Base-by-base conservation (phyloP, 1,140 invertebrate genomes). In the Ridgeia piscesae region DNA sequence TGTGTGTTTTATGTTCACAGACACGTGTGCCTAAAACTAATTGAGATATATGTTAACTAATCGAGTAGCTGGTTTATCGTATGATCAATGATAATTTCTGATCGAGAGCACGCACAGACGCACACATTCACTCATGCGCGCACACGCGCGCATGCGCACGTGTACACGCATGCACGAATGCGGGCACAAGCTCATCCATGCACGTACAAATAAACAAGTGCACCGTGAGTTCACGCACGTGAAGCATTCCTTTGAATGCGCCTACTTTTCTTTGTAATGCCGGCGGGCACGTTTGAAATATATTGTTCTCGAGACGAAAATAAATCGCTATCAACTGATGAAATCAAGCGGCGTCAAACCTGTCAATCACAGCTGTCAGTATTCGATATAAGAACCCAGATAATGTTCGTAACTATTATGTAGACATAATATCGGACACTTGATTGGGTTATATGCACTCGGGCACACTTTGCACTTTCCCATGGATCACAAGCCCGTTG, bases 291-390 rank as follows among this genome's bases (percentile, higher is more conserved):
- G 27, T 77, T 14, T 31, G 27, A 77, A 21, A 77, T 2, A 50
- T 21, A 77, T 77, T 77, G 58, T 77, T 31, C 58, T 77, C 58
- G 6, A 21, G 58, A 77, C 58, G 11, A 31, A 77, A 77, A 77
- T 77, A 77, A 77, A 77, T 77, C 58, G 58, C 58, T 77, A 77
- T 77, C 58, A 77, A 77, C 58, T 77, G 58, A 77, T 77, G 58
- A 77, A 77, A 77, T 77, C 58, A 21, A 31, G 17, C 58, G 4
- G 14, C 58, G 58, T 77, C 17, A 27, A 4, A 31, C 58, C 58
- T 77, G 58, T 77, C 58, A 77, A 77, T 77, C 58, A 77, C 58
- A 77, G 58, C 27, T 77, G 58, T 77, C 58, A 77, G 11, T 77
- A 77, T 77, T 77, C 58, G 58, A 77, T 77, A 77, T 77, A 77